Base-by-base conservation (phyloP, 2,888 invertebrate genomes). In the Caenorhabditis afra region DNA sequence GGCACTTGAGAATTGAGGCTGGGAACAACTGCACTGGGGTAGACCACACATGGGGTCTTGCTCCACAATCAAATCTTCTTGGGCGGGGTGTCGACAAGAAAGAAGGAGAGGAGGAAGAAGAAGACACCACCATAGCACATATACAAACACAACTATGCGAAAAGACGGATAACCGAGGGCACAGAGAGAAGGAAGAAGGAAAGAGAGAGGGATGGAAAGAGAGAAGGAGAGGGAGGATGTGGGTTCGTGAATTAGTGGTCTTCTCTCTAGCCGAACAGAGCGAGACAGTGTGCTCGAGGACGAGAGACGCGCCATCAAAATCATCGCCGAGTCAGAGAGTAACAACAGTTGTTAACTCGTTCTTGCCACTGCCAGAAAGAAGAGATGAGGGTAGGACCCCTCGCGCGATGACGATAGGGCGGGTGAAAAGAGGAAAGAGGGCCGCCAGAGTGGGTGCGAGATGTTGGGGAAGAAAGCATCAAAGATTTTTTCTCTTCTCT, bases 321-420 rank as follows among this genome's bases (percentile, higher is more conserved):
- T 77, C 59, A 71, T 77, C 57, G 70, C 59, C 53, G 65, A 66
- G 61, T 78, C 55, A 78, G 71, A 65, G 71, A 78, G 71, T 71
- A 71, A 78, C 78, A 78, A 78, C 78, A 65, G 78, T 78, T 78
- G 78, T 78, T 66, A 78, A 78, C 78, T 78, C 70, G 78, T 78
- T 78, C 71, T 64, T 73, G 73, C 73, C 64, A 73, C 73, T 73
- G 73, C 50, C 58, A 52, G 64, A 37, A 45, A 41, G 52, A 29
- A 12, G 29, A 29, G 29, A 29, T 29, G 29, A 7, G 29, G 29
- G n/a, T n/a, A n/a, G n/a, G n/a, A n/a, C n/a, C n/a, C 29, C n/a
- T 44, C 29, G n/a, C 52, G 52, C 23, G 14, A 39, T 37, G 23
- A 49, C 29, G 37, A 39, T 37, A 35, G 35, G 37, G 44, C 23